Percentiles rank a stretch among this genome's conserved stretches.
Evolutionary conservation across 2,888 invertebrate genomes (phyloP).

Genomic region (Acrocera orbiculus): DNA sequence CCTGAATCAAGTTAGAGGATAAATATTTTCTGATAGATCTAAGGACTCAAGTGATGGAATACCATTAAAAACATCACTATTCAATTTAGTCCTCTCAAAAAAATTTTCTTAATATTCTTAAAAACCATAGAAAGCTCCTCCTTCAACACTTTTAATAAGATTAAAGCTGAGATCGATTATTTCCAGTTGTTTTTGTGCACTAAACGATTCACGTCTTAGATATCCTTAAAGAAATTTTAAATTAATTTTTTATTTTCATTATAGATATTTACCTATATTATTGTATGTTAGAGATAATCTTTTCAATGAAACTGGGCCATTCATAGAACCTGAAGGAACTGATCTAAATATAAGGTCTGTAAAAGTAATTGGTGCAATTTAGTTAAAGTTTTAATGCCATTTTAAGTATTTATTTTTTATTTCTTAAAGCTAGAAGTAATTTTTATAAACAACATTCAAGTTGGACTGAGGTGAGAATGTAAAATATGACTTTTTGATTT

Average conservation of each 20-base stretch:
- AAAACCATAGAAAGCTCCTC: conserved; percentile 53
- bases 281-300: conserved; percentile 60
- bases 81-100: conserved; percentile 57
- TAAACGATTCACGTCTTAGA: conserved; percentile 50
- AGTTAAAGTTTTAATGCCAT: too few relatives aligned
- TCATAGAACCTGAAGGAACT: conserved; percentile 62
- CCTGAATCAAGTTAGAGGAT: conserved; percentile 71
- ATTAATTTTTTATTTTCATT: too few relatives aligned
- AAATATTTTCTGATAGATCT: conserved; percentile 73
- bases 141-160: conserved; percentile 55
- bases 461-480: too few relatives aligned
- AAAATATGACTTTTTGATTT: too few relatives aligned
- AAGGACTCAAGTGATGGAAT: conserved; percentile 57
- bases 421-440: too few relatives aligned
- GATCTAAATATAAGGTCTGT: conserved; percentile 62
- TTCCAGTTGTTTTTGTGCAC: conserved; percentile 49
- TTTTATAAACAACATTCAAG: too few relatives aligned
- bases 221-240: conserved; percentile 34
- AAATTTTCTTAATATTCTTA: conserved; percentile 48
- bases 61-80: conserved; percentile 65
- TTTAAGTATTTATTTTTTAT: too few relatives aligned
- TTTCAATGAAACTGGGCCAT: conserved; percentile 58
- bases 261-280: conserved; percentile 57
- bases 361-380: too few relatives aligned
- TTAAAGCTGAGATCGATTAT: conserved; percentile 65